Evolutionary conservation across 2,113 vertebrate genomes (phyloP).

Genomic region (Aldabrachelys gigantea): DNA sequence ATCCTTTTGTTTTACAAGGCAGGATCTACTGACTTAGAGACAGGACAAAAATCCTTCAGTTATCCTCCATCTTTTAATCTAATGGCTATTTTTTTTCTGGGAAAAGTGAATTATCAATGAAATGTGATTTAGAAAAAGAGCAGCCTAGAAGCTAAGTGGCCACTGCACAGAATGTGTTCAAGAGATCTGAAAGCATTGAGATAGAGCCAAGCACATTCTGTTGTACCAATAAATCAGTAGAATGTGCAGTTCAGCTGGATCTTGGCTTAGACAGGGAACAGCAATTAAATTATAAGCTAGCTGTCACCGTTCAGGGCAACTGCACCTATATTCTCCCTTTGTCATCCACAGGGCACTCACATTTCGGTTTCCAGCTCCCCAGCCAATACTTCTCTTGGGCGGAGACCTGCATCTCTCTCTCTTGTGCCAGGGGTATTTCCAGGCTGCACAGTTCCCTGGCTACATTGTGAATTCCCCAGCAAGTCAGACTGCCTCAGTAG

Average conservation of each 20-base stretch:
- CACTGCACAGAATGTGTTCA: neutral
- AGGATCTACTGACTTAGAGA: neutral
- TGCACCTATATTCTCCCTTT: neutral
- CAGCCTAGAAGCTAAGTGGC: neutral
- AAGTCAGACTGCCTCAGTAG: neutral
- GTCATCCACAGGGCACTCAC: neutral
- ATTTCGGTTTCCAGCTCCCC: neutral
- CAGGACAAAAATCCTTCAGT: neutral
- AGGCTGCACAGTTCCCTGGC: neutral
- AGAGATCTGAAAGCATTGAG: neutral
- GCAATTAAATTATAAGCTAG: neutral
- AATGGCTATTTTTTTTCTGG: neutral
- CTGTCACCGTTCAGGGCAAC: neutral
- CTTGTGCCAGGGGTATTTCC: neutral
- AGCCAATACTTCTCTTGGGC: neutral
- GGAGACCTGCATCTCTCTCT: neutral
- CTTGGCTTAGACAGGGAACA: neutral
- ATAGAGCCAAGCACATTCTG: neutral
- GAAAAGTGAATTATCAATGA: neutral
- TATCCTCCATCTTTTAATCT: neutral
- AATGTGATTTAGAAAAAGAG: neutral
- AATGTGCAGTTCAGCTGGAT: neutral
- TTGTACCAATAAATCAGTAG: neutral
- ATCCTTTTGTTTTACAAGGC: constrained; percentile 11
- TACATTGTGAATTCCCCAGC: neutral